Conservation (phyloP, 2,797 vertebrate species). For the Tinamus major region DNA sequence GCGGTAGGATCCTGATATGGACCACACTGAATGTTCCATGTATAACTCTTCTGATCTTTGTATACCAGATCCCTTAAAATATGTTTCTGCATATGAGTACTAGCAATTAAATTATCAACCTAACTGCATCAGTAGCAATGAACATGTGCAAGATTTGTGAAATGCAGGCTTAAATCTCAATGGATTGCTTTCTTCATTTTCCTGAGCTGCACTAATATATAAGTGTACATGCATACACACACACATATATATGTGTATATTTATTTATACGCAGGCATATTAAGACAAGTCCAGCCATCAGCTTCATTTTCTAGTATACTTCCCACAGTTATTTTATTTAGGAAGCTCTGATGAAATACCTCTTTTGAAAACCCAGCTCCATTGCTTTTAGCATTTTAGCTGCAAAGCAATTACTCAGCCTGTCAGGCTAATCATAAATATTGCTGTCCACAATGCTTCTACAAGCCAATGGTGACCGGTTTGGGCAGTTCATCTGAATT, state of each 20-base stretch:
- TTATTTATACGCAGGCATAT: background rate
- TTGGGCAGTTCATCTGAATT: conserved; percentile 38
- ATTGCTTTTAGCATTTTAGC: conserved; percentile 53
- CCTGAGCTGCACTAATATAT: background rate
- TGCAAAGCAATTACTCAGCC: conserved; percentile 43
- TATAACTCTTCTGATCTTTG: background rate
- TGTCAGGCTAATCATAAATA: conserved; percentile 62
- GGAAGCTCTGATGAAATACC: conserved; percentile 43
- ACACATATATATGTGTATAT: background rate
- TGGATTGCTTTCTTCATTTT: background rate
- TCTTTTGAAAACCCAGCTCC: conserved; percentile 31
- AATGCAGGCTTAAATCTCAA: background rate
- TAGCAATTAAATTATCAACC: background rate
- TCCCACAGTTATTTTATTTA: conserved; percentile 42
- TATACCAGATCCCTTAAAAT: background rate
- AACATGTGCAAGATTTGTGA: background rate
- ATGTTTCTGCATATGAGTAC: background rate
- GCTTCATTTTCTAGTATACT: conserved; percentile 3
- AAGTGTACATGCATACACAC: background rate
- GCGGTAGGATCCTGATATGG: background rate
- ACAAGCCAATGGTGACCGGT: conserved; percentile 26
- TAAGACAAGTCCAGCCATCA: background rate
- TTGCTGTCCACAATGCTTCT: conserved; percentile 12
- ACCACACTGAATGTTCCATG: background rate
- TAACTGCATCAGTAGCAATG: background rate